phyloP scores from a whole-genome alignment of 2,797 vertebrate genomes.

The Hyperoplus immaculatus region DNA sequence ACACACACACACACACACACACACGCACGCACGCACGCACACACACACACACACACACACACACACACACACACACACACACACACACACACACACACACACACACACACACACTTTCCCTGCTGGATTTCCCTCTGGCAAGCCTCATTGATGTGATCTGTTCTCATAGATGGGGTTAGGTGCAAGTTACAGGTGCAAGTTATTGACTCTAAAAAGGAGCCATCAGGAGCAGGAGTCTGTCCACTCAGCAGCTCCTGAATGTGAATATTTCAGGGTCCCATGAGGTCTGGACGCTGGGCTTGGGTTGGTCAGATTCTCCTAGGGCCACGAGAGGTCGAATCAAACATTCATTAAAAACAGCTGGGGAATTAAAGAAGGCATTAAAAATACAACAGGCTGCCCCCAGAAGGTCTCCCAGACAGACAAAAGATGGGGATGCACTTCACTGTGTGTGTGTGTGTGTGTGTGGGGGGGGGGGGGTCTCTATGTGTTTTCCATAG shows the following conservation, averaged over 20 bases:
- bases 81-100: constrained; percentile 1
- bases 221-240: constrained; percentile 29
- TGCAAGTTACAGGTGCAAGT: constrained; percentile 46
- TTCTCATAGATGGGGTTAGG: constrained; percentile 46
- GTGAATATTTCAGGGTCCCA: constrained; percentile 70
- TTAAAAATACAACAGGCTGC: constrained; percentile 79
- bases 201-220: constrained; percentile 57
- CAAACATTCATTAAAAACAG: constrained; percentile 80
- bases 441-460: constrained; percentile 4
- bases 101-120: constrained; percentile 1
- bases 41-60: constrained; percentile 1
- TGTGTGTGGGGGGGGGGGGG: constrained; percentile 15
- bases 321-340: constrained; percentile 65
- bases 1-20: not conserved
- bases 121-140: constrained; percentile 36
- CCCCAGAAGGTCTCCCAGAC: constrained; percentile 47
- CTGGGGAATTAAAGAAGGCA: constrained; percentile 65
- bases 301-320: constrained; percentile 54
- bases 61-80: constrained; percentile 1
- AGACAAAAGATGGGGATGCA: constrained; percentile 14
- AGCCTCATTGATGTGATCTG: constrained; percentile 47
- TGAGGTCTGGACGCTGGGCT: constrained; percentile 38
- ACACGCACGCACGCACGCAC: not conserved
- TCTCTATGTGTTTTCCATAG: constrained; percentile 17
- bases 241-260: constrained; percentile 55